Base-by-base conservation (phyloP, 2,888 invertebrate genomes). In the Xylocampa areola region DNA sequence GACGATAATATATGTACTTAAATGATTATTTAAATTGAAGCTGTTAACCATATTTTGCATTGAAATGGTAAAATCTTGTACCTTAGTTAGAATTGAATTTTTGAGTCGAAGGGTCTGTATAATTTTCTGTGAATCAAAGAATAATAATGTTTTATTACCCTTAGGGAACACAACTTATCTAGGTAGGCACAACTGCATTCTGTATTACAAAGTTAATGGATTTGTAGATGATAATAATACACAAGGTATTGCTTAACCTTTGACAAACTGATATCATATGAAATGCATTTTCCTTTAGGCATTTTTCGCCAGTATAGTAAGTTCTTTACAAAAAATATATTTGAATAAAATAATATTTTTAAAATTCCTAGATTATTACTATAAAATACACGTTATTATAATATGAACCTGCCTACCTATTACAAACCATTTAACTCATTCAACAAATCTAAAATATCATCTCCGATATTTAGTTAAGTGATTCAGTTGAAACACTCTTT, bases 401-500 rank as follows among this genome's bases (percentile, higher is more conserved):
- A 25, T 8, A 25, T 25, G 8, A 8, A 25, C 21, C 2, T 21
- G 10, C 25, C 8, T n/a, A n/a, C n/a, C n/a, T n/a, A 25, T 8
- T 8, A 40, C n/a, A 29, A 27, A 16, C 14, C 27, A 39, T 27
- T 39, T 16, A 27, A 21, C 17, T 25, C 10, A 13, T 41, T 43
- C 17, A 49, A 33, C 25, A 49, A 55, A 66, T 35, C 5, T 65
- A 29, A 23, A 65, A 30, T 45, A 21, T 47, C 23, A 43, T 60
- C 53, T 49, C 2, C 25, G 25, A 41, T 55, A 35, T 52, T 52
- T 53, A 52, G 63, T 76, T 71, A 75, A 77, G 73, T 76, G 72
- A 62, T 60, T 60, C 36, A 67, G 72, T 63, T 67, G 70, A 69
- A 70, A 69, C 62, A 39, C 66, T 60, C 86, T 91, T 90, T 90